These are phyloP conservation scores for Nymphalis urticae DNA, from an alignment of 2,888 invertebrate genomes.

Conservation along the genomic window DNA sequence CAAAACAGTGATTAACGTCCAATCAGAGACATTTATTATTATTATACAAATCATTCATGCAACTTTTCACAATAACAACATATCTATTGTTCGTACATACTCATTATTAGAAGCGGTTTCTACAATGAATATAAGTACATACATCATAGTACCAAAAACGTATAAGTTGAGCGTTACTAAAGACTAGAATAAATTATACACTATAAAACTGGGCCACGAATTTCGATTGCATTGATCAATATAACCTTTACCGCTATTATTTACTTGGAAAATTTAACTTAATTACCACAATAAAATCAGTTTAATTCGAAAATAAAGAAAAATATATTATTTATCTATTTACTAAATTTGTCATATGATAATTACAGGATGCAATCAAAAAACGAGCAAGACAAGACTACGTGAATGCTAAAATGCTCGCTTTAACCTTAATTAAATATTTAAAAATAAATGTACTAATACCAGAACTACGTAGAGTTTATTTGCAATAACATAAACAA, in stretches of 20 bases:
- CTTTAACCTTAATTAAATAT: conserved; percentile 23
- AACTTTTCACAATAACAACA: conserved; percentile 6
- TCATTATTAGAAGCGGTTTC: conserved; percentile 8
- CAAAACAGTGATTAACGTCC: conserved; percentile 10
- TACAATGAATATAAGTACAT: conserved; percentile 31
- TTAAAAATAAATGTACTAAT: conserved; percentile 30
- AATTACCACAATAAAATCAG: not conserved
- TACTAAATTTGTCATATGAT: not conserved
- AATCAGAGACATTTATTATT: not conserved
- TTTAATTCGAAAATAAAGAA: too few relatives aligned
- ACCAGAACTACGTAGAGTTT: conserved; percentile 6
- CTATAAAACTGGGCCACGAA: conserved; percentile 16
- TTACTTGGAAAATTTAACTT: not conserved
- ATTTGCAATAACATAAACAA: conserved; percentile 3
- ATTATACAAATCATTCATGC: conserved; percentile 13
- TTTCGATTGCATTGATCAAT: conserved; percentile 20
- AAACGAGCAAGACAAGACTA: conserved; percentile 14
- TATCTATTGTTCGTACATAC: not conserved
- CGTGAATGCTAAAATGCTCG: conserved; percentile 11
- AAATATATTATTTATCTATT: too few relatives aligned
- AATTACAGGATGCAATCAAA: conserved; percentile 5
- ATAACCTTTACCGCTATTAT: not conserved
- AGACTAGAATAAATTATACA: conserved; percentile 68
- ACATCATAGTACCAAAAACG: conserved; percentile 34
- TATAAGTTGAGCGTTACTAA: conserved; percentile 68